phyloP scores from a whole-genome alignment of 2,797 vertebrate species.

The Cephalopachus bancanus region DNA sequence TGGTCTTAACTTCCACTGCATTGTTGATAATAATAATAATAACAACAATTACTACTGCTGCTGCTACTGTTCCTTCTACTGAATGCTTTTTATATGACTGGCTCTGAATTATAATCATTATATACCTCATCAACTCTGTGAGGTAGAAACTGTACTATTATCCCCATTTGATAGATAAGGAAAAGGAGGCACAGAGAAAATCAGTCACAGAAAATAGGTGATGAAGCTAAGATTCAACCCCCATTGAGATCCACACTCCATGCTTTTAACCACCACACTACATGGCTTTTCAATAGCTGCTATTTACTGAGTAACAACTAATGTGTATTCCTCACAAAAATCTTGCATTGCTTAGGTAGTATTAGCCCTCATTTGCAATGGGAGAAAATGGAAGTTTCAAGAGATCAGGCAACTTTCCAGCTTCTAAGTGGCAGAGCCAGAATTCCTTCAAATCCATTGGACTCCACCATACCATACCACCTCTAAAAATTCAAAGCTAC shows the following conservation, averaged over 20 bases:
- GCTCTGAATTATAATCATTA: not conserved
- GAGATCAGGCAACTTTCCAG: not conserved
- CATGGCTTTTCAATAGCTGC: not conserved
- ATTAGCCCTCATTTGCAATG: not conserved
- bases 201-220: not conserved
- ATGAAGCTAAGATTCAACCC: not conserved
- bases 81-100: not conserved
- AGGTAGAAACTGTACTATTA: not conserved
- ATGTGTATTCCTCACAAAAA: not conserved
- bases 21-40: not conserved
- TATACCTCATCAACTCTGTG: not conserved
- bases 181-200: not conserved
- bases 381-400: slow-evolving; percentile 23
- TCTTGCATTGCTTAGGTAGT: not conserved
- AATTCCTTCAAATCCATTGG: not conserved
- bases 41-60: not conserved
- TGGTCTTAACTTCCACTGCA: not conserved
- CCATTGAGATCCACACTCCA: not conserved
- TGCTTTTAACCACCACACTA: not conserved
- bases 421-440: slow-evolving; percentile 16
- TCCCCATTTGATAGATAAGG: not conserved
- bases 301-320: not conserved
- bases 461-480: not conserved
- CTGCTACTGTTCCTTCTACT: not conserved
- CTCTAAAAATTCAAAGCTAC: not conserved